phyloP scores from a whole-genome alignment of 35 echinoderm and acorn worm species.

The Apostichopus californicus region DNA sequence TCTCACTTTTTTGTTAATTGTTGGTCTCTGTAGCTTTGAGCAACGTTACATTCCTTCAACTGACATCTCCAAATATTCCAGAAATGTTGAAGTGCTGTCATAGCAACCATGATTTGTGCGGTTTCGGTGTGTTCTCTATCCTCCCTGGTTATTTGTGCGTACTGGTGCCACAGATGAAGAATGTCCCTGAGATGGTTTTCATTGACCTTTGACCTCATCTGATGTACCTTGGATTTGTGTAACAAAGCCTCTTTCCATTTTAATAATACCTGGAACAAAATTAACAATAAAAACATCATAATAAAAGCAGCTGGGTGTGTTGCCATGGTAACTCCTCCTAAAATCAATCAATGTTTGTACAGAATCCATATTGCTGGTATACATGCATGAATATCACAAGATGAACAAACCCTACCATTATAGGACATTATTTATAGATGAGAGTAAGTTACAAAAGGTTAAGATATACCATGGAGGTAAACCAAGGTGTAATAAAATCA shows the following conservation, averaged over 20 bases:
- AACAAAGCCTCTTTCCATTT: neutral
- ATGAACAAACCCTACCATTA: too few relatives aligned
- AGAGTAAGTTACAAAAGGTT: too few relatives aligned
- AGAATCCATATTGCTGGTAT: too few relatives aligned
- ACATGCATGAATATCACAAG: too few relatives aligned
- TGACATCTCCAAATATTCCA: conserved; percentile 18
- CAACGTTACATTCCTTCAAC: neutral
- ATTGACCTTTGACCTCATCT: conserved; percentile 36
- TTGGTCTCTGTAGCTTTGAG: neutral
- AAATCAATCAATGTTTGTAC: too few relatives aligned
- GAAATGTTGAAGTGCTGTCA: neutral
- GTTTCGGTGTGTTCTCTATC: neutral
- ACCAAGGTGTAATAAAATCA: too few relatives aligned
- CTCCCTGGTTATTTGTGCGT: neutral
- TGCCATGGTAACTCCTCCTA: too few relatives aligned
- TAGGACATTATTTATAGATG: too few relatives aligned
- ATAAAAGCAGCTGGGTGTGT: too few relatives aligned
- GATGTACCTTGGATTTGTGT: conserved; percentile 4
- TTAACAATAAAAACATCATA: too few relatives aligned
- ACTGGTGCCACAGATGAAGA: neutral
- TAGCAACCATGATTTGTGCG: neutral
- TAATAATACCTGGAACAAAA: neutral
- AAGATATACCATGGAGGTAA: too few relatives aligned
- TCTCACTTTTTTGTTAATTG: neutral
- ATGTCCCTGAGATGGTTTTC: conserved; percentile 13